phyloP scores from a whole-genome alignment of 2,888 invertebrate genomes.

The Euplagia quadripunctaria region DNA sequence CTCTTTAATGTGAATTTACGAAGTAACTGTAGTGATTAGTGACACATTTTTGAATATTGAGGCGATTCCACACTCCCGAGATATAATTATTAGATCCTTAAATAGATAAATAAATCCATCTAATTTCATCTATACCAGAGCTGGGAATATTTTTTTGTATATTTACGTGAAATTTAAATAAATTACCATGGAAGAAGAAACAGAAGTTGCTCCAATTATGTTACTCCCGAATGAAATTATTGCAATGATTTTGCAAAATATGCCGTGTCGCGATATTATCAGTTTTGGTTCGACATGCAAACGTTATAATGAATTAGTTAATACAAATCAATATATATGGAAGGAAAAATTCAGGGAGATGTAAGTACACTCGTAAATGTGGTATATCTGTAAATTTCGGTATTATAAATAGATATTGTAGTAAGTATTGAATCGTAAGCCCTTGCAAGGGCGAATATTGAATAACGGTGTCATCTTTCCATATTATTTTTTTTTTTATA shows the following conservation, averaged over 20 bases:
- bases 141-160: not conserved
- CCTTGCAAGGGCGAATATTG: no score
- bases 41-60: not conserved
- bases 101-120: no score
- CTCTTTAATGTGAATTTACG: not conserved
- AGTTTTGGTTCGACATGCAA: slow-evolving; percentile 86
- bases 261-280: slow-evolving; percentile 74
- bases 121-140: not conserved
- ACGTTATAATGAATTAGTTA: slow-evolving; percentile 78
- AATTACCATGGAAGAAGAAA: slow-evolving; percentile 22
- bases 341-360: slow-evolving; percentile 59
- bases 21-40: not conserved
- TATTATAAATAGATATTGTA: not conserved
- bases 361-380: slow-evolving; percentile 57
- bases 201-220: slow-evolving; percentile 36
- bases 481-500: not conserved
- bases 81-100: not conserved
- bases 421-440: not conserved
- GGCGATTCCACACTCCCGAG: not conserved
- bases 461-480: not conserved
- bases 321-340: slow-evolving; percentile 70
- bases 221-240: slow-evolving; percentile 69
- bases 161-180: not conserved
- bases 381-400: not conserved
- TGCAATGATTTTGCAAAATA: slow-evolving; percentile 58